Evolutionary conservation across 2,797 vertebrate species (phyloP).

Genomic region (Melopsittacus undulatus): DNA sequence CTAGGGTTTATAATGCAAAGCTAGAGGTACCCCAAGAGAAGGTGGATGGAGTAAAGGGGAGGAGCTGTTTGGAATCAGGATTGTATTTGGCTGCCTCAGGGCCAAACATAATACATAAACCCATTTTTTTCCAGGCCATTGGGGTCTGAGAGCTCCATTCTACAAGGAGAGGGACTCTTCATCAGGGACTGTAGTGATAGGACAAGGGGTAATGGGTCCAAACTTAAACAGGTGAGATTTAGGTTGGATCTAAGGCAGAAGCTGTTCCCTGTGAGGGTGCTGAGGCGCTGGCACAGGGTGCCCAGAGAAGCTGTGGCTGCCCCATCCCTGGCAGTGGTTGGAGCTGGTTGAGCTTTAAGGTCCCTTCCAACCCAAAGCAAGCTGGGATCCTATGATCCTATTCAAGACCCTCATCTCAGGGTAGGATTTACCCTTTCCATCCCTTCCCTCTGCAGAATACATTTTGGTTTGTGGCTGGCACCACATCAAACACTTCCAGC

Average conservation of each 20-base stretch:
- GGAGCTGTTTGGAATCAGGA: neutral
- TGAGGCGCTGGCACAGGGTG: neutral
- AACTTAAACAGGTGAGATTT: neutral
- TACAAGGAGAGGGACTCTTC: neutral
- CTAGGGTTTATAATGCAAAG: neutral
- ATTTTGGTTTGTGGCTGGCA: slow-evolving; percentile 10
- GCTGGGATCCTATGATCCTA: neutral
- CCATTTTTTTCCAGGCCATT: neutral
- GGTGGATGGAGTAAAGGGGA: neutral
- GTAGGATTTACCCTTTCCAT: neutral
- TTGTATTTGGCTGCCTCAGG: neutral
- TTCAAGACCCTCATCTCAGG: neutral
- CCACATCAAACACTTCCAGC: slow-evolving; percentile 30
- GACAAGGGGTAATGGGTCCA: neutral
- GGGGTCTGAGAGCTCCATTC: neutral
- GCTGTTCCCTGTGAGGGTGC: neutral
- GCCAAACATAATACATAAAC: neutral
- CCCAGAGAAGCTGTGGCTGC: no score
- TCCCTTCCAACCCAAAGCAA: neutral
- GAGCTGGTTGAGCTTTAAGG: neutral
- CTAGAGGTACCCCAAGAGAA: neutral
- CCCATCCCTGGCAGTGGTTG: neutral
- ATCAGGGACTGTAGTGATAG: neutral
- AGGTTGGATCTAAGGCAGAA: neutral
- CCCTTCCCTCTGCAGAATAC: neutral